Evolutionary conservation across 2,797 vertebrate species (phyloP).

Genomic region (Pitangus sulphuratus): DNA sequence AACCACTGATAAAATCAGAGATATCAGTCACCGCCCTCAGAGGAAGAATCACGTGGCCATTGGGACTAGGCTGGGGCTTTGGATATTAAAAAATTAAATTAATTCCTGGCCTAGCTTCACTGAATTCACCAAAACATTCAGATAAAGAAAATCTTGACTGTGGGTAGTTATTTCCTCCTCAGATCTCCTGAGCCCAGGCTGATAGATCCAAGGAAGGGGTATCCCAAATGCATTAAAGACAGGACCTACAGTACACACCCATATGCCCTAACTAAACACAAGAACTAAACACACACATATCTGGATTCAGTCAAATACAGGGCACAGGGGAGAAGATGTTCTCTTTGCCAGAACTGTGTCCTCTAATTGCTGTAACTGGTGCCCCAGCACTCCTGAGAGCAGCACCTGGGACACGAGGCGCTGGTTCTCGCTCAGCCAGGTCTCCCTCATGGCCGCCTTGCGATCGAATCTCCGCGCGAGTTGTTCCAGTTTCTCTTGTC

Average conservation of each 20-base stretch:
- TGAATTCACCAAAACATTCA: not conserved
- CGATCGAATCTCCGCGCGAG: conserved; percentile 93
- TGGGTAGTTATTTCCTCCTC: not conserved
- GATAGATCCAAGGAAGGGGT: not conserved
- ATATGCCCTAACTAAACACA: not conserved
- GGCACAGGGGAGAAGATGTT: not conserved
- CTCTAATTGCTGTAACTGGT: not conserved
- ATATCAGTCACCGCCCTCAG: not conserved
- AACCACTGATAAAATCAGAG: not conserved
- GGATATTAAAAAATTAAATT: not conserved
- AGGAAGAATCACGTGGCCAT: not conserved
- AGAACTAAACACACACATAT: not conserved
- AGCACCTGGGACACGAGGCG: conserved; percentile 92
- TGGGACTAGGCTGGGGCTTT: not conserved
- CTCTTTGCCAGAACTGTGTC: not conserved
- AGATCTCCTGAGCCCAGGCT: not conserved
- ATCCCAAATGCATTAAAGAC: not conserved
- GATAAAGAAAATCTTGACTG: not conserved
- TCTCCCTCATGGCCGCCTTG: conserved; percentile 96
- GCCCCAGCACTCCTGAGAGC: not conserved
- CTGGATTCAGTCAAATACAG: not conserved
- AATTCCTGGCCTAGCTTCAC: not conserved
- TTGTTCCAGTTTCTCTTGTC: conserved; percentile 97
- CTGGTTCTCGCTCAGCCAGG: conserved; percentile 96
- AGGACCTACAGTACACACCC: not conserved